Evolutionary conservation across 2,113 vertebrate species (phyloP).

Genomic region (Phasianus colchicus): DNA sequence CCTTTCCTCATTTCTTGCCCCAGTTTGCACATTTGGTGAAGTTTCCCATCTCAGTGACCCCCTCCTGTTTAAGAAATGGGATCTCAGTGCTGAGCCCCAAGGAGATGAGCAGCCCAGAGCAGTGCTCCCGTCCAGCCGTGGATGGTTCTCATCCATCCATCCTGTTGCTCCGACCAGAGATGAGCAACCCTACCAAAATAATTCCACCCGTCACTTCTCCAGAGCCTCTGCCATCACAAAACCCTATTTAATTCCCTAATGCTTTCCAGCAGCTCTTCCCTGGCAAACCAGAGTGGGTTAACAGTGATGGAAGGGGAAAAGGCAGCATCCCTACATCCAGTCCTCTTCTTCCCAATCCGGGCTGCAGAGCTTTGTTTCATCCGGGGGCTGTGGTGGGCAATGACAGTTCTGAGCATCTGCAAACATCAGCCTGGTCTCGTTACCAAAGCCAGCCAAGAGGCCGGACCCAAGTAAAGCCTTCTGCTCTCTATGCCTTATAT

Average conservation of each 20-base stretch:
- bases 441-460: background rate
- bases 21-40: background rate
- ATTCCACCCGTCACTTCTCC: fast-evolving
- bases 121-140: background rate
- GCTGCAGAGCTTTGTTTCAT: background rate
- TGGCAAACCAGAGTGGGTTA: too few species aligned
- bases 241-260: background rate
- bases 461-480: background rate
- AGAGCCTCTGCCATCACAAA: background rate
- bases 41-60: background rate
- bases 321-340: background rate
- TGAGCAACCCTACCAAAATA: background rate
- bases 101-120: background rate
- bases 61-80: background rate
- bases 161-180: fast-evolving
- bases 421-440: background rate
- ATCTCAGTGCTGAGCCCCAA: background rate
- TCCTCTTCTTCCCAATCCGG: background rate
- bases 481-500: slow-evolving; percentile 33
- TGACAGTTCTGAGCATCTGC: background rate
- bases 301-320: background rate
- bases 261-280: background rate
- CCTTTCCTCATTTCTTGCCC: fast-evolving
- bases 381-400: background rate
- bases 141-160: background rate